phyloP scores from a whole-genome alignment of 2,888 invertebrate genomes.

The Pycnomerus fuliginosus region DNA sequence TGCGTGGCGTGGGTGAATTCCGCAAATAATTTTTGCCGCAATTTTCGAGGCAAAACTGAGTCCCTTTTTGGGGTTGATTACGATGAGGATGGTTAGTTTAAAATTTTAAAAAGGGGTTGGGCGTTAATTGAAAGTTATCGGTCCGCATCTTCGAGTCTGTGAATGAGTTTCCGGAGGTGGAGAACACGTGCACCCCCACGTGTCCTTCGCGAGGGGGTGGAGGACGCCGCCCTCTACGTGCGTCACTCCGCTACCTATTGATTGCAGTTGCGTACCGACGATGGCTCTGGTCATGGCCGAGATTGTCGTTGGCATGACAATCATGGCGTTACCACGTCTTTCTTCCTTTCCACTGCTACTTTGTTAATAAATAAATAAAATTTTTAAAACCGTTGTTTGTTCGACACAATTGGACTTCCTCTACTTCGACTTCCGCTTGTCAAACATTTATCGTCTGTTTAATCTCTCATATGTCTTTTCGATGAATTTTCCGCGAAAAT shows the following conservation, averaged over 20 bases:
- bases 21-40: no score
- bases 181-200: conserved; percentile 49
- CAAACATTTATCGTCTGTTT: neutral
- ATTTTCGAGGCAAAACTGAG: no score
- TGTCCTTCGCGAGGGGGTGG: conserved; percentile 46
- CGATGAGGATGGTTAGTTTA: neutral
- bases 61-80: neutral
- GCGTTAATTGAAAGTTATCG: conserved; percentile 37
- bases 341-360: conserved; percentile 31
- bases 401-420: neutral
- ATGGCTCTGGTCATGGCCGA: conserved; percentile 43
- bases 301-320: conserved; percentile 45
- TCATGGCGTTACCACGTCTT: conserved; percentile 38
- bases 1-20: no score
- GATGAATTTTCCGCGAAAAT: neutral
- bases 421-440: neutral
- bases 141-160: conserved; percentile 43
- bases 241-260: conserved; percentile 50
- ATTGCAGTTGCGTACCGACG: conserved; percentile 40
- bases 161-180: conserved; percentile 44
- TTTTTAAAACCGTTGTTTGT: no score
- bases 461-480: neutral
- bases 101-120: conserved; percentile 1
- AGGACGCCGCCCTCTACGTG: conserved; percentile 45
- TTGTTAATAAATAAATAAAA: conserved; percentile 24